Percentiles rank a stretch among this genome's conserved stretches.
phyloP scores from a whole-genome alignment of 2,888 invertebrate genomes.

The Apodemia mormo region DNA sequence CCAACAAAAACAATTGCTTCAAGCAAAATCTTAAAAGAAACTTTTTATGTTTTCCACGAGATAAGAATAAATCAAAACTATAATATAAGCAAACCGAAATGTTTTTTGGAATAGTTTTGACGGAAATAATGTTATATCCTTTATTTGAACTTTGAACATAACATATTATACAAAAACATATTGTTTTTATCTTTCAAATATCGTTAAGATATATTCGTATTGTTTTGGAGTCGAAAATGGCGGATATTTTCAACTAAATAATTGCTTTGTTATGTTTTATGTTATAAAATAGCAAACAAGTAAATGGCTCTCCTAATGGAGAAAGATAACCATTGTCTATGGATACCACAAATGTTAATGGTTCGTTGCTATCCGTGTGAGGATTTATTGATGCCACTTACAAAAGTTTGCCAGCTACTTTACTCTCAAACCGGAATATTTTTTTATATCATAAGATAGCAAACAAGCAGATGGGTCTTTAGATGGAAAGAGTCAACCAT shows the following conservation, averaged over 20 bases:
- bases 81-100: conserved; percentile 18
- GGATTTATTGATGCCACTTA: too few species aligned
- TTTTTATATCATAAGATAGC: too few species aligned
- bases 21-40: conserved; percentile 10
- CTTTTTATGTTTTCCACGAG: conserved; percentile 25
- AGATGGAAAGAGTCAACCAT: too few species aligned
- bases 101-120: neutral
- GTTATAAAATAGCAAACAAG: too few species aligned
- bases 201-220: neutral
- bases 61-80: conserved; percentile 25
- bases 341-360: too few species aligned
- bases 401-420: too few species aligned
- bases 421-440: too few species aligned
- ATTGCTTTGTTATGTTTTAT: too few species aligned
- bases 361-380: too few species aligned
- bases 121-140: neutral
- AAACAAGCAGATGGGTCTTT: too few species aligned
- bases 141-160: neutral
- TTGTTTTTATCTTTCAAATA: neutral
- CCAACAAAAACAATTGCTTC: conserved; percentile 6
- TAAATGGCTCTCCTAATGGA: too few species aligned
- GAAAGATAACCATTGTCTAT: too few species aligned
- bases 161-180: neutral
- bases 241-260: neutral
- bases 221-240: neutral